phyloP scores from a whole-genome alignment of 2,113 vertebrate genomes.

The Hydrolagus affinis region DNA sequence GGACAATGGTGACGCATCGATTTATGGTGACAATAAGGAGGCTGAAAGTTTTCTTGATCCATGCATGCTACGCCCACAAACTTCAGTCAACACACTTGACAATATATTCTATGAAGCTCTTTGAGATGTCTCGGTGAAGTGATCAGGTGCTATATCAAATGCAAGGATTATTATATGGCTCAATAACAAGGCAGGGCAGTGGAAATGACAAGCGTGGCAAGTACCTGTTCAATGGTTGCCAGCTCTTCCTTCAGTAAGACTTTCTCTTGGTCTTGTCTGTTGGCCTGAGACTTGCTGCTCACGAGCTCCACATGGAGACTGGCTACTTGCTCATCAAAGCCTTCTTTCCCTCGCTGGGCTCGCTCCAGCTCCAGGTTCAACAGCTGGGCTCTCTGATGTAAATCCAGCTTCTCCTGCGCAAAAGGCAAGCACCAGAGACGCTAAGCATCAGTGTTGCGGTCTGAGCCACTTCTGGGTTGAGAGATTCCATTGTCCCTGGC shows the following conservation, averaged over 20 bases:
- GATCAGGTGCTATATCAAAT: too few species aligned
- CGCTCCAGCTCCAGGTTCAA: constrained; percentile 42
- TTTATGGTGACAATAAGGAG: too few species aligned
- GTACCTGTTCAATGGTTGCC: constrained; percentile 44
- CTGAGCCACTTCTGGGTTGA: too few species aligned
- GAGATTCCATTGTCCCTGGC: too few species aligned
- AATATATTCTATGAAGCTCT: neutral
- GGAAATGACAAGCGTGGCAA: neutral
- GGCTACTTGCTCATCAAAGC: constrained; percentile 42
- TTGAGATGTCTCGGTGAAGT: neutral
- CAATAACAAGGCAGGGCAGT: neutral
- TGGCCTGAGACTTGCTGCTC: constrained; percentile 37
- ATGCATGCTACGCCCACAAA: too few species aligned
- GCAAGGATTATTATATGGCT: too few species aligned
- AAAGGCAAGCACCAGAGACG: too few species aligned
- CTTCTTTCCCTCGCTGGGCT: constrained; percentile 36
- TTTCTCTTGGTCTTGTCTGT: constrained; percentile 43
- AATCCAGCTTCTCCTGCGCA: constrained; percentile 49
- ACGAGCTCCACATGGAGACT: constrained; percentile 39
- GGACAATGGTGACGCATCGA: too few species aligned
- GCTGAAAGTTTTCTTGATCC: too few species aligned
- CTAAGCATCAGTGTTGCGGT: too few species aligned
- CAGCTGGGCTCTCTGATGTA: constrained; percentile 42
- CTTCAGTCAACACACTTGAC: too few species aligned
- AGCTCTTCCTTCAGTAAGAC: constrained; percentile 43